Evolutionary conservation across 2,888 invertebrate genomes (phyloP).

Genomic region (Drosophila neoperkinsi): DNA sequence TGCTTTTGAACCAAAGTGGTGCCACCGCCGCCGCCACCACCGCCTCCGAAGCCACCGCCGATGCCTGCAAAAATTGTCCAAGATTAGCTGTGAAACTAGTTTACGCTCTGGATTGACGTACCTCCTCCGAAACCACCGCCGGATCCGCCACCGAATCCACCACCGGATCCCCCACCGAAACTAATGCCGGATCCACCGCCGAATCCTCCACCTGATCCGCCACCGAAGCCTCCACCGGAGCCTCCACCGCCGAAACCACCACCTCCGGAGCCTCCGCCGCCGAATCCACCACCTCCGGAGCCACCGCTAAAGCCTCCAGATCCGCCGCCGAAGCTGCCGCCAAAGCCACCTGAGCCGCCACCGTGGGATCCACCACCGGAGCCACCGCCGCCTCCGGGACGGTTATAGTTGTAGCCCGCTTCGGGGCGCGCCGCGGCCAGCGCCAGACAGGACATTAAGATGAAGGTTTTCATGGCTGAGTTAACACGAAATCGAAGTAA

Average conservation of each 20-base stretch:
- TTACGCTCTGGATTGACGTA: constrained; percentile 32
- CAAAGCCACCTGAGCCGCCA: constrained; percentile 58
- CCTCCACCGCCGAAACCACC: constrained; percentile 53
- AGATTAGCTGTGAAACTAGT: constrained; percentile 31
- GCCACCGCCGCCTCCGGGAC: constrained; percentile 84
- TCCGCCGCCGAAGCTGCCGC: constrained; percentile 58
- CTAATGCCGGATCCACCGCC: constrained; percentile 65
- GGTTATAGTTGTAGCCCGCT: constrained; percentile 85
- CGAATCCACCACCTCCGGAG: constrained; percentile 72
- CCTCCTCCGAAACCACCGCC: constrained; percentile 73
- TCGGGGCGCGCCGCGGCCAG: constrained; percentile 85
- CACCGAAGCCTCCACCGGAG: constrained; percentile 63
- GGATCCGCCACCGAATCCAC: constrained; percentile 60
- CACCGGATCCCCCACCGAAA: constrained; percentile 56
- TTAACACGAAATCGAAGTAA: constrained; percentile 29
- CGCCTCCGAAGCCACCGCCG: constrained; percentile 73
- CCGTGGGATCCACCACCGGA: constrained; percentile 68
- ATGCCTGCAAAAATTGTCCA: constrained; percentile 50
- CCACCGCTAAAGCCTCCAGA: constrained; percentile 82
- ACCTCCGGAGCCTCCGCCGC: constrained; percentile 55
- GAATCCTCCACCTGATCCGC: constrained; percentile 60
- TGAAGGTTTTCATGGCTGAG: constrained; percentile 84
- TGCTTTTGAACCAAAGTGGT: constrained; percentile 91
- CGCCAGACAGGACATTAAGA: constrained; percentile 85
- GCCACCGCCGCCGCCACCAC: constrained; percentile 82